phyloP scores from a whole-genome alignment of 2,888 invertebrate genomes.

The Euplexia lucipara region DNA sequence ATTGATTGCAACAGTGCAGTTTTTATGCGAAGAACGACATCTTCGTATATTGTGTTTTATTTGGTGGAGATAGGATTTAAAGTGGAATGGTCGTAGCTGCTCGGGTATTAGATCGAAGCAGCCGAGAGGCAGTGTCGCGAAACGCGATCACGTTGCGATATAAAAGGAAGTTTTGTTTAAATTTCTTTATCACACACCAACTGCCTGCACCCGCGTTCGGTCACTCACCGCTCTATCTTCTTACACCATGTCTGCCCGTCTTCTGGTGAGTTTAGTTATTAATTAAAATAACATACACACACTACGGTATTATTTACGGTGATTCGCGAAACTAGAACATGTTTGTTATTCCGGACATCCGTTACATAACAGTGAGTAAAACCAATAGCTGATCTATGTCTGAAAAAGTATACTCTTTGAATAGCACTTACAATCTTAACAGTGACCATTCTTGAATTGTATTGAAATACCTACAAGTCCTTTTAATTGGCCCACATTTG shows the following conservation, averaged over 20 bases:
- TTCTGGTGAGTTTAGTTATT: slow-evolving; percentile 85
- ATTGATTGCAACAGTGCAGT: slow-evolving; percentile 60
- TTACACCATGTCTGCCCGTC: slow-evolving; percentile 86
- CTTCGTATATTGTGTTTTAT: slow-evolving; percentile 66
- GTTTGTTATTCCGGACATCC: slow-evolving; percentile 22
- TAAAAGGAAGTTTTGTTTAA: slow-evolving; percentile 90
- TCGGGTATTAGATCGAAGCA: slow-evolving; percentile 73
- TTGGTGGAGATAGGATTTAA: slow-evolving; percentile 63
- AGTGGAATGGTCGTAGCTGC: slow-evolving; percentile 57
- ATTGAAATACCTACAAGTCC: too few relatives aligned
- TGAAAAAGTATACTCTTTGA: slow-evolving; percentile 8
- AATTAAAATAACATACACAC: slow-evolving; percentile 28
- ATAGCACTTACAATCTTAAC: background rate
- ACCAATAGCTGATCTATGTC: background rate
- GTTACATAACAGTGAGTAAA: slow-evolving; percentile 15
- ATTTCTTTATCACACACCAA: slow-evolving; percentile 88
- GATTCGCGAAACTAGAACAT: slow-evolving; percentile 18
- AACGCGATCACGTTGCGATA: slow-evolving; percentile 89
- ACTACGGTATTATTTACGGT: slow-evolving; percentile 23
- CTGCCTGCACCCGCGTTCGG: slow-evolving; percentile 82
- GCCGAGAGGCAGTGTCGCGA: slow-evolving; percentile 88
- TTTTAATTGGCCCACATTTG: slow-evolving; percentile 16
- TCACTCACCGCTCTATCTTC: slow-evolving; percentile 72
- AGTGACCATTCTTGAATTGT: background rate
- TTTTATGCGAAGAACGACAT: slow-evolving; percentile 33